Base-by-base conservation (phyloP, 2,797 vertebrate species). In the Typhlichthys eigenmanni region DNA sequence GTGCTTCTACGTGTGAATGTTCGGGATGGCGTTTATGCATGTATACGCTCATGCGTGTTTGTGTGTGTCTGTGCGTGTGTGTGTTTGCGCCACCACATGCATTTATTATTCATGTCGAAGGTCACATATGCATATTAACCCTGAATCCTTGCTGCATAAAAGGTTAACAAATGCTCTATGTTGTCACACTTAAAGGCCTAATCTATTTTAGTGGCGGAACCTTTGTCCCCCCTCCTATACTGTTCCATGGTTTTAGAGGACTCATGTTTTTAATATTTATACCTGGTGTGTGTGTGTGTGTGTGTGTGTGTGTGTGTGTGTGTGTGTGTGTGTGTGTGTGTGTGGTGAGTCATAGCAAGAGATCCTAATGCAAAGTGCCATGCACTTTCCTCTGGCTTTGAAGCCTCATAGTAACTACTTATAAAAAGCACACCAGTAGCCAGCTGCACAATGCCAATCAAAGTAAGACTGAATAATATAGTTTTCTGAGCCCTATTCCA, bases 111-210 rank as follows among this genome's bases (percentile, higher is more conserved):
- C 67, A 80, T 86, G 87, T 89, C 85, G 76, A 79, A 79, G 83
- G 77, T 79, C 64, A 79, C 71, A 88, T 88, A 78, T 85, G 84
- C 80, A 85, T 86, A 85, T 82, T 84, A 65, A 70, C 82, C 72
- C 80, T 68, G 72, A 69, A 72, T 64, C 69, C 74, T 75, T 71
- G 68, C 53, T 73, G 38, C 38, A 24, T 4, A 24, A 24, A 24
- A 24, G 24, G 24, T 24, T 9, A 43, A 9, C 8, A 79, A 57
- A 68, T 16, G 54, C 79, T 86, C 81, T 82, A 81, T 81, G 80
- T 87, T 88, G 76, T 73, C 24, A 29, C 24, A 29, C 24, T 4
- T 29, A 29, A 29, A 29, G 24, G 24, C 24, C 24, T 29, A 29
- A 29, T 29, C 65, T 86, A 86, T 86, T 85, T 85, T 76, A 75